Base-by-base conservation (phyloP, 2,888 invertebrate genomes). In the Thymelicus sylvestris region DNA sequence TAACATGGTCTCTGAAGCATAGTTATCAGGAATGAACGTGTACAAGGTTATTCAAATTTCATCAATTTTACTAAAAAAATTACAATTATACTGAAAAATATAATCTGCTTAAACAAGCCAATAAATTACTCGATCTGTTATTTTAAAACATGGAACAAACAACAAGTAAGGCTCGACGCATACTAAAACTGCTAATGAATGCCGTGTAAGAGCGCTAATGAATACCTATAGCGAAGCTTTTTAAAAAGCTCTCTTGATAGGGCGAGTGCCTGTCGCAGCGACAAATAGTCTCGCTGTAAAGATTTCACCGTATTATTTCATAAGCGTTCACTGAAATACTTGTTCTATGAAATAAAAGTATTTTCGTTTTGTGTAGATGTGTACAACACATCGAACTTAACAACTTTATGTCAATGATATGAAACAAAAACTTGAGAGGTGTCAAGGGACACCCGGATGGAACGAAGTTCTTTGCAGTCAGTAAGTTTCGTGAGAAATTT, bases 181-280 rank as follows among this genome's bases (percentile, higher is more conserved):
- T 52, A 41, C 64, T 50, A 64, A 15, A 52, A 64, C 79, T 80
- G 80, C 87, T 90, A 90, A 90, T 89, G 90, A 91, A 89, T 84
- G 81, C 78, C 74, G 81, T 80, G 81, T 79, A 79, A 81, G 82
- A 74, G 74, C 73, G 81, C 87, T 91, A 91, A 91, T 91, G 88
- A 91, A 89, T 87, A 86, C 72, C 71, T 72, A 74, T 84, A 82
- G 82, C 80, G 82, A 80, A 55, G 81, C 81, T 80, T 85, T 86
- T 85, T 85, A 81, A 84, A 87, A 86, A 83, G 83, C 82, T 82
- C 81, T 82, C 82, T 82, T 84, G 85, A 84, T 83, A 82, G 81
- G 80, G 79, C 76, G 79, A 85, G 83, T 83, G 80, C 79, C 78
- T 80, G 76, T 77, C 74, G 77, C 74, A 72, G 48, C 66, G 60